Base-by-base conservation (phyloP, 1,140 invertebrate genomes). In the Drosophila pectinifera region DNA sequence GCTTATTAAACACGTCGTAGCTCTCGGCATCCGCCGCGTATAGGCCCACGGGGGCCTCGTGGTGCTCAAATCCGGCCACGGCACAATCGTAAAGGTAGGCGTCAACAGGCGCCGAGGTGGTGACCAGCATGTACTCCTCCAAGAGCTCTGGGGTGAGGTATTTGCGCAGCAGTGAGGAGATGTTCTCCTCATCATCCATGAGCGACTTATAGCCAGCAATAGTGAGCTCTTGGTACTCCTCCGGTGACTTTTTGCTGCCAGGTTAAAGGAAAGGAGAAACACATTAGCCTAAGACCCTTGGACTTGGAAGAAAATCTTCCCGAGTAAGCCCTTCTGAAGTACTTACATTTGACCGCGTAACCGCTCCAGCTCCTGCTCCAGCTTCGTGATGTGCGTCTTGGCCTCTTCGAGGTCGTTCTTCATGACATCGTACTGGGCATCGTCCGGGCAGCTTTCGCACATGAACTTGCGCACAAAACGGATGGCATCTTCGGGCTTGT, bases 401-500 rank as follows among this genome's bases (percentile, higher is more conserved):
- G 90, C 80, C 67, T 86, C 76, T 20, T 92, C 88, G n/a, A 92
- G 63, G 61, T 92, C 90, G 14, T 80, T 82, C 49, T 91, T 91
- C 74, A 92, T 80, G 6, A 79, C n/a, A 45, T 92, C 91, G 39
- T 84, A 92, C 46, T 91, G 75, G 6, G 86, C 90, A 83, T 92
- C 92, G 42, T 91, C 90, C 8, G 91, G 91, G 18, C 91, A 92
- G 18, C 79, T 77, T 36, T 91, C 91, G 58, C 91, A 92, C 90
- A 94, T 92, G 74, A 94, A 93, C 72, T 94, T 94, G 4, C 94
- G 92, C 11, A 94, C 93, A 94, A 97, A 98, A 93, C 96, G 95
- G 78, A 98, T 94, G 24, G 97, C 96, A 95, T 98, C 96, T 80
- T 96, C 95, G 28, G 97, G 97, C 92, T 97, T 98, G 76, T 98